phyloP scores from a whole-genome alignment of 1,140 invertebrate species.

The Polyergus mexicanus region DNA sequence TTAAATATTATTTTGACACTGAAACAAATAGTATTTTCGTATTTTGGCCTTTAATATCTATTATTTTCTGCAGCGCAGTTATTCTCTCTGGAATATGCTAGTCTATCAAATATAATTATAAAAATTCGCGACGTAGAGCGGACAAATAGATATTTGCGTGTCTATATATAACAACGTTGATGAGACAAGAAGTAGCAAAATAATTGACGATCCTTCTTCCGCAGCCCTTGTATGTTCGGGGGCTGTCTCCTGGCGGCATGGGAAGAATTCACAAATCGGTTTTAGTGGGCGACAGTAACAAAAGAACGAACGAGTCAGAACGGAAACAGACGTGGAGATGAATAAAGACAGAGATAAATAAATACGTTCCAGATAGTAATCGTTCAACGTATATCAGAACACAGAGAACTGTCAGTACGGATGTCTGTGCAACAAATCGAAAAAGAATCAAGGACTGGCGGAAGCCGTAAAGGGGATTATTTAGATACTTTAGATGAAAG shows the following conservation, averaged over 20 bases:
- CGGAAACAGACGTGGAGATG: slow-evolving; percentile 9
- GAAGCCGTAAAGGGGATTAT: slow-evolving; percentile 13
- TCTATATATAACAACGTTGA: not conserved
- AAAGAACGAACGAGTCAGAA: slow-evolving; percentile 24
- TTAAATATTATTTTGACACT: not conserved
- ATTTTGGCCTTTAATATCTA: not conserved
- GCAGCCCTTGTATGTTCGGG: slow-evolving; percentile 45
- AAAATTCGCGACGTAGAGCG: slow-evolving; percentile 3
- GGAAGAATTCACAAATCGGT: slow-evolving; percentile 35
- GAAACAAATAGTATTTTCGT: not conserved
- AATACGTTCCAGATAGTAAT: slow-evolving; percentile 14
- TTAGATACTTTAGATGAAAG: slow-evolving; percentile 76
- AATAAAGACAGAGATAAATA: slow-evolving; percentile 9
- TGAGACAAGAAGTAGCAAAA: not conserved
- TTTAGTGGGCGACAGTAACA: slow-evolving; percentile 42
- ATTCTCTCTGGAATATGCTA: not conserved
- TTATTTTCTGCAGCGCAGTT: not conserved
- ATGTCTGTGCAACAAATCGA: slow-evolving; percentile 35
- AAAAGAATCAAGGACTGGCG: slow-evolving; percentile 2
- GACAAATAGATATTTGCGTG: slow-evolving; percentile 9
- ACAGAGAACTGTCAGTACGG: slow-evolving; percentile 45
- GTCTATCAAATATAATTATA: not conserved
- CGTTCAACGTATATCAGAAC: slow-evolving; percentile 48
- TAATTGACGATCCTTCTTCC: slow-evolving; percentile 13
- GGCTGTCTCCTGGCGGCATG: slow-evolving; percentile 48